Conservation (phyloP, 2,113 vertebrate species). For the Seriola rivoliana region DNA sequence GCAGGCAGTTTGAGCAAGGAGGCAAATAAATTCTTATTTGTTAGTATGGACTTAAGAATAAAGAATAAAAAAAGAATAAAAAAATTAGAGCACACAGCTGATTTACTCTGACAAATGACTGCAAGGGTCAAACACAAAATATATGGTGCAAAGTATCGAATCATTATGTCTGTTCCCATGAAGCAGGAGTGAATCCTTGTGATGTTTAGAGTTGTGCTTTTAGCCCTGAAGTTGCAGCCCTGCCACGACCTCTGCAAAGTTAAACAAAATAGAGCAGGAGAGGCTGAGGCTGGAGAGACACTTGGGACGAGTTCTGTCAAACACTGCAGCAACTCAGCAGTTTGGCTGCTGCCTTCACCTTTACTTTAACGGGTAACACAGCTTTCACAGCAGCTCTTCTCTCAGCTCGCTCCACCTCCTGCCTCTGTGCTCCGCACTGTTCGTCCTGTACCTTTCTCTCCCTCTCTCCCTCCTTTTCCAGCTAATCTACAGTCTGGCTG, state of each 20-base stretch:
- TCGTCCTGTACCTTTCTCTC: conserved; percentile 20
- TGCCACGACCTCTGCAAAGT: conserved; percentile 30
- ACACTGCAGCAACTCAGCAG: conserved; percentile 62
- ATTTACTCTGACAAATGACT: neutral
- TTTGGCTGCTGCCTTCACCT: conserved; percentile 55
- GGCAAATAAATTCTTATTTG: neutral
- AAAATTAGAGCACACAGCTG: neutral
- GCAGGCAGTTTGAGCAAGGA: neutral
- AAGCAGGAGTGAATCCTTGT: neutral
- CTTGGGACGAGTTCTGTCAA: conserved; percentile 29
- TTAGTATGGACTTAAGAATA: neutral
- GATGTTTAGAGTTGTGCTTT: neutral
- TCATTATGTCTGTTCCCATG: neutral
- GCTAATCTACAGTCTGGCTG: conserved; percentile 67
- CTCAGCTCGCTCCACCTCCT: neutral
- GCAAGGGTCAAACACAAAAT: neutral
- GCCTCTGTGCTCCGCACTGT: neutral
- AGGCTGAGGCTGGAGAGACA: conserved; percentile 14
- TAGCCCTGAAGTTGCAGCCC: neutral
- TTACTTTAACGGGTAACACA: conserved; percentile 24
- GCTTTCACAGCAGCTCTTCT: conserved; percentile 31
- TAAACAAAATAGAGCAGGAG: conserved; percentile 3
- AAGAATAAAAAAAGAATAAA: neutral
- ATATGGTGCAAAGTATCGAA: neutral
- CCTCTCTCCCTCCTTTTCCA: neutral